Percentiles rank a stretch among this genome's conserved stretches.
Evolutionary conservation across 2,888 invertebrate species (phyloP).

Genomic region (Zygothrica quintamaculata): DNA sequence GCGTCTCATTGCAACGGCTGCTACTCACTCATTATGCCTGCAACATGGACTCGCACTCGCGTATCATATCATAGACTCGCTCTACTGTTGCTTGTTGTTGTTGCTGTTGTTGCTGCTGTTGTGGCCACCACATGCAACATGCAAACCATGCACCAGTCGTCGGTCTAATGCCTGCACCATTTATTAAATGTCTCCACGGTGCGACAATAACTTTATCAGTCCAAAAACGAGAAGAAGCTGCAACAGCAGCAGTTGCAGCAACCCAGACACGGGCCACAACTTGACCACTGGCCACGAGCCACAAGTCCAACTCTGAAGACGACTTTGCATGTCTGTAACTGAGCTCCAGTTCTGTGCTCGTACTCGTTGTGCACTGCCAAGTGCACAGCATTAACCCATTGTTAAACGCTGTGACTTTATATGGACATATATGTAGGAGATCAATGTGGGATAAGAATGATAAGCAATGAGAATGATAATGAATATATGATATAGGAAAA

Average conservation of each 20-base stretch:
- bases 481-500: too few species aligned
- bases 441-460: too few species aligned
- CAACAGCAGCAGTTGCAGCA: slow-evolving; percentile 63
- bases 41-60: slow-evolving; percentile 66
- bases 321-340: slow-evolving; percentile 65
- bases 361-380: slow-evolving; percentile 61
- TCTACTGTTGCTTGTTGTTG: slow-evolving; percentile 31
- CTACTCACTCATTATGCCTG: slow-evolving; percentile 81
- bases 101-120: slow-evolving; percentile 46
- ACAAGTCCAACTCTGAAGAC: slow-evolving; percentile 12
- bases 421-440: too few species aligned
- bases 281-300: slow-evolving; percentile 38
- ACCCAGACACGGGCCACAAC: slow-evolving; percentile 35
- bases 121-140: slow-evolving; percentile 49
- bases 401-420: too few species aligned
- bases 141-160: slow-evolving; percentile 45
- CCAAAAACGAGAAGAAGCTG: slow-evolving; percentile 71
- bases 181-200: slow-evolving; percentile 80
- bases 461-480: too few species aligned
- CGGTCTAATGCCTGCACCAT: slow-evolving; percentile 81
- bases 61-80: slow-evolving; percentile 76
- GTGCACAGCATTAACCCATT: slow-evolving; percentile 67
- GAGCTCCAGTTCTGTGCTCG: slow-evolving; percentile 62
- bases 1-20: slow-evolving; percentile 74
- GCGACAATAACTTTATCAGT: slow-evolving; percentile 83